Evolutionary conservation across 2,797 vertebrate species (phyloP).

Genomic region (Mergus octosetaceus): DNA sequence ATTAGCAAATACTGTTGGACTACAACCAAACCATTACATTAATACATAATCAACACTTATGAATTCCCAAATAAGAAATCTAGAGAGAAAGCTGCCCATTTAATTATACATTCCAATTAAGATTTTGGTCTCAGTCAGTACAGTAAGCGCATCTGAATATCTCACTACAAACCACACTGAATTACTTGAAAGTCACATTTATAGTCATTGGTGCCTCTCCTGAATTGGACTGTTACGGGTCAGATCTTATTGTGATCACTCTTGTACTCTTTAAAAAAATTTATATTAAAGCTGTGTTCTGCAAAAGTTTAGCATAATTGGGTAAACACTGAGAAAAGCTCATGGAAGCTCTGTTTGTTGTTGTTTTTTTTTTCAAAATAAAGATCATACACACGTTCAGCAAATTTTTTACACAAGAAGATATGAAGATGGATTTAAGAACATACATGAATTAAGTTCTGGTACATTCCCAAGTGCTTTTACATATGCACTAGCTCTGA

Average conservation of each 20-base stretch:
- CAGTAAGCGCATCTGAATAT: background rate
- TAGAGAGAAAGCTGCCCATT: background rate
- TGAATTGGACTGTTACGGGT: background rate
- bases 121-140: background rate
- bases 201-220: rapidly evolving
- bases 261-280: background rate
- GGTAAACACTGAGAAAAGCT: background rate
- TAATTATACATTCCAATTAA: background rate
- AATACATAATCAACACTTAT: background rate
- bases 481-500: background rate
- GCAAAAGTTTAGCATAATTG: background rate
- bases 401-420: background rate
- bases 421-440: background rate
- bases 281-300: background rate
- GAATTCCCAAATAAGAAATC: conserved; percentile 18
- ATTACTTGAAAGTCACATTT: background rate
- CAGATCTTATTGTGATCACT: background rate
- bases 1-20: background rate
- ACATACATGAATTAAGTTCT: background rate
- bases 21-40: background rate
- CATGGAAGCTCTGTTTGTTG: background rate
- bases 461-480: background rate
- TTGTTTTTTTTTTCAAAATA: background rate
- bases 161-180: background rate
- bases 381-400: background rate